These are phyloP conservation scores for Entomyzon cyanotis DNA, from an alignment of 2,113 vertebrate genomes.

Conservation along the genomic window DNA sequence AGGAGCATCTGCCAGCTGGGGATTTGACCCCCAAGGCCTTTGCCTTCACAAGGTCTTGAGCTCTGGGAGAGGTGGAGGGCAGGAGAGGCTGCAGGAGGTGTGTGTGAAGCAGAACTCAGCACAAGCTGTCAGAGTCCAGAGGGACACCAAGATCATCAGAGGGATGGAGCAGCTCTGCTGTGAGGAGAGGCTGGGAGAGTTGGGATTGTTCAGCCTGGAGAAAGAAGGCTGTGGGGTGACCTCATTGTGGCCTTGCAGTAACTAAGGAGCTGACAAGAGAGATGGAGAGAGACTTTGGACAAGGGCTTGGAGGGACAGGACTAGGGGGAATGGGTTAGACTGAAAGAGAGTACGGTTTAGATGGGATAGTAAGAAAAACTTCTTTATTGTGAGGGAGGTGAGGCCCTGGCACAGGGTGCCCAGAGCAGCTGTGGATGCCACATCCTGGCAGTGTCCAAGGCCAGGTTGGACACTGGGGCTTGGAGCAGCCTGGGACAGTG, in stretches of 20 bases:
- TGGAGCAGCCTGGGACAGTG: neutral
- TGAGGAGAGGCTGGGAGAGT: neutral
- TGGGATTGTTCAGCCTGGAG: neutral
- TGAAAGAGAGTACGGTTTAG: neutral
- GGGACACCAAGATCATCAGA: fast-evolving
- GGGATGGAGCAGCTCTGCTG: neutral
- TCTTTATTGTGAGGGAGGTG: too few relatives aligned
- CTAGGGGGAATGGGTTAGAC: neutral
- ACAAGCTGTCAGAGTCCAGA: neutral
- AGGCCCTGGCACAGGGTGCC: neutral
- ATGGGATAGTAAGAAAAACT: too few relatives aligned
- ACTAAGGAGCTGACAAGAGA: neutral
- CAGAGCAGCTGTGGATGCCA: neutral
- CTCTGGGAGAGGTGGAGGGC: neutral
- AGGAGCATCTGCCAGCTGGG: neutral
- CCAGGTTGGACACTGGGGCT: neutral
- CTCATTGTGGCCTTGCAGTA: fast-evolving
- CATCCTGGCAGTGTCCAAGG: neutral
- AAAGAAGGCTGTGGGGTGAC: neutral
- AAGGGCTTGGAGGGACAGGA: neutral
- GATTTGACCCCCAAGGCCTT: neutral
- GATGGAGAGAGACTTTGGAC: neutral
- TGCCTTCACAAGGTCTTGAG: neutral
- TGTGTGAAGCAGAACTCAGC: neutral
- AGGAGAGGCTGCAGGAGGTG: neutral